These are phyloP conservation scores for Cyclophora albipunctata DNA, from an alignment of 2,888 invertebrate genomes.

Conservation along the genomic window DNA sequence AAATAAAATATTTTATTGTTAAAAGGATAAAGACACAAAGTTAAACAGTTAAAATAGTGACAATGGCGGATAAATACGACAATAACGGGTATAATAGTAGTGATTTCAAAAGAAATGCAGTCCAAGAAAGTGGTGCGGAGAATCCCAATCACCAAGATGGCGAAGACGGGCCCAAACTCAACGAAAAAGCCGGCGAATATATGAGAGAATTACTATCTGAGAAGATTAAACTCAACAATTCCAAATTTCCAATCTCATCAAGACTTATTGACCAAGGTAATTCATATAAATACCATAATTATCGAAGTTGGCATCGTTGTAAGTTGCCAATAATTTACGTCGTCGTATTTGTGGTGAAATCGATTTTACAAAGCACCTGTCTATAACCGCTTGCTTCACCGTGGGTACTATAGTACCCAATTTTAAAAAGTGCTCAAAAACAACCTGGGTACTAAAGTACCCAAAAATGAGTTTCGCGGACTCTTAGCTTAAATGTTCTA, in stretches of 20 bases:
- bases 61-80: constrained; percentile 42
- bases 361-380: too few species aligned
- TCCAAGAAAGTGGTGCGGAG: constrained; percentile 27
- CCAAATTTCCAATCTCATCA: constrained; percentile 81
- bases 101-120: constrained; percentile 65
- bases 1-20: too few species aligned
- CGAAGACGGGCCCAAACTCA: constrained; percentile 73
- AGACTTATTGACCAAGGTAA: constrained; percentile 85
- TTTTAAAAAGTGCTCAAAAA: too few species aligned
- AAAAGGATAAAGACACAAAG: too few species aligned
- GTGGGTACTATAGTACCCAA: too few species aligned
- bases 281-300: not conserved
- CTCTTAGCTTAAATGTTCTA: too few species aligned
- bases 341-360: not conserved
- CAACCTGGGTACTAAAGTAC: too few species aligned
- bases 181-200: constrained; percentile 86
- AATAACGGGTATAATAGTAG: constrained; percentile 65
- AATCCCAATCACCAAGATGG: constrained; percentile 54
- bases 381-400: too few species aligned
- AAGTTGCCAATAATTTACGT: constrained; percentile 11
- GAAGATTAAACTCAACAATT: constrained; percentile 78
- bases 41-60: not conserved
- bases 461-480: too few species aligned
- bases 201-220: constrained; percentile 83
- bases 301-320: too few species aligned